These are phyloP conservation scores for Oedothorax gibbosus DNA, from an alignment of 1,140 invertebrate genomes.

Conservation along the genomic window DNA sequence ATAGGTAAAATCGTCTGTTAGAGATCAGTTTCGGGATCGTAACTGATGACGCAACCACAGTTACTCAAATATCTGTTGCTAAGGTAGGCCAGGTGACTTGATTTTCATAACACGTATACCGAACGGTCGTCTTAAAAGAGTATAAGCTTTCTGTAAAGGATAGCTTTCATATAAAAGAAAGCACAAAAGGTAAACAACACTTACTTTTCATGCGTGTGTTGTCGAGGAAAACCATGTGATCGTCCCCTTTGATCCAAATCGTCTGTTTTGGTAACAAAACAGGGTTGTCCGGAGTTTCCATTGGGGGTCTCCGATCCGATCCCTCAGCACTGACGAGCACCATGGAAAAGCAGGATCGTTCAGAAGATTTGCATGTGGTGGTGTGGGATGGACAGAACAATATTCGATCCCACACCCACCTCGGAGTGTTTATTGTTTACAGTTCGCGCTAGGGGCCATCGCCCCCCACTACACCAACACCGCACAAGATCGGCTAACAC, in stretches of 20 bases:
- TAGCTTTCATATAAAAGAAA: constrained; percentile 1
- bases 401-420: constrained; percentile 31
- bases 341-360: constrained; percentile 58
- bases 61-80: constrained; percentile 45
- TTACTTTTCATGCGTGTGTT: constrained; percentile 79
- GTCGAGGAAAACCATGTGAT: constrained; percentile 79
- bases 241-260: constrained; percentile 78
- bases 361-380: constrained; percentile 16
- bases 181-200: constrained; percentile 64
- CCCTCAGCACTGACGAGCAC: constrained; percentile 59
- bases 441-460: neutral
- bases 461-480: constrained; percentile 31
- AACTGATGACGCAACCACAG: constrained; percentile 32
- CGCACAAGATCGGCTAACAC: constrained; percentile 10
- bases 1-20: too few species aligned
- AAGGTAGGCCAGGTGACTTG: constrained; percentile 51
- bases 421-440: constrained; percentile 28
- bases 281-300: constrained; percentile 66
- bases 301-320: constrained; percentile 43
- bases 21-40: neutral
- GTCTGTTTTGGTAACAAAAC: constrained; percentile 67
- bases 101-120: constrained; percentile 31
- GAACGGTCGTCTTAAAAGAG: neutral
- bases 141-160: neutral
- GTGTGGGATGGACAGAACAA: constrained; percentile 22